A percentile compares a stretch with the other conserved stretches of the same genome.
phyloP scores from a whole-genome alignment of 2,888 invertebrate genomes.

The Physocephala rufipes region DNA sequence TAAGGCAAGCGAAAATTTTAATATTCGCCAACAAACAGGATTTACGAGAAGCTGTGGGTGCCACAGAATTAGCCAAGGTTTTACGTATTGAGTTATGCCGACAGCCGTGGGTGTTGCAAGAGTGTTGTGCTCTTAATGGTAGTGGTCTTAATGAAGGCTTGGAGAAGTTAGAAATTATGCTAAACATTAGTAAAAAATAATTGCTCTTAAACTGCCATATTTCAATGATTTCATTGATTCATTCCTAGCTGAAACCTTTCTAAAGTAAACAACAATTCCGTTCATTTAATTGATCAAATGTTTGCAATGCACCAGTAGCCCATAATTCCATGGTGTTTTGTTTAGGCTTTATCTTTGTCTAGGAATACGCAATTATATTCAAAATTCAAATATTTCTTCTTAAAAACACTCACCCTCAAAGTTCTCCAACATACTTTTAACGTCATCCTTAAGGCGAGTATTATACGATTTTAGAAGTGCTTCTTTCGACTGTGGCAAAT shows the following conservation, averaged over 20 bases:
- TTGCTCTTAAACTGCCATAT: conserved; percentile 2
- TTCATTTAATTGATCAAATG: too few relatives aligned
- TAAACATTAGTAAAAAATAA: conserved; percentile 27
- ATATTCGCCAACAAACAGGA: conserved; percentile 55
- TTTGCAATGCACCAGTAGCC: too few relatives aligned
- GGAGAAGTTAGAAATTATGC: conserved; percentile 46
- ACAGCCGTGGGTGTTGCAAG: conserved; percentile 48
- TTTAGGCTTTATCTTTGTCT: too few relatives aligned
- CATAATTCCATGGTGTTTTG: too few relatives aligned
- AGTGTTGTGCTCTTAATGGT: conserved; percentile 47
- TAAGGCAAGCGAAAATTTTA: conserved; percentile 47
- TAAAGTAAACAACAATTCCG: too few relatives aligned
- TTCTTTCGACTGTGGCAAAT: conserved; percentile 92
- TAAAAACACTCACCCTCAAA: conserved; percentile 81
- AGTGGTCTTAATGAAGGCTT: conserved; percentile 47
- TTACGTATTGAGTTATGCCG: conserved; percentile 41
- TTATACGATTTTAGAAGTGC: conserved; percentile 94
- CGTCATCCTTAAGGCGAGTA: conserved; percentile 93
- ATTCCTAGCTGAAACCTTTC: too few relatives aligned
- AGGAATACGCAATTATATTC: too few relatives aligned
- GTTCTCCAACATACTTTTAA: conserved; percentile 97
- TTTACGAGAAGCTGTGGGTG: conserved; percentile 46
- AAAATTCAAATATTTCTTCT: not conserved
- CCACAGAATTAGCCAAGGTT: conserved; percentile 45
- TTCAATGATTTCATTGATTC: conserved; percentile 21